Evolutionary conservation across 1,140 invertebrate species (phyloP).

Genomic region (Neomicropteryx cornuta): DNA sequence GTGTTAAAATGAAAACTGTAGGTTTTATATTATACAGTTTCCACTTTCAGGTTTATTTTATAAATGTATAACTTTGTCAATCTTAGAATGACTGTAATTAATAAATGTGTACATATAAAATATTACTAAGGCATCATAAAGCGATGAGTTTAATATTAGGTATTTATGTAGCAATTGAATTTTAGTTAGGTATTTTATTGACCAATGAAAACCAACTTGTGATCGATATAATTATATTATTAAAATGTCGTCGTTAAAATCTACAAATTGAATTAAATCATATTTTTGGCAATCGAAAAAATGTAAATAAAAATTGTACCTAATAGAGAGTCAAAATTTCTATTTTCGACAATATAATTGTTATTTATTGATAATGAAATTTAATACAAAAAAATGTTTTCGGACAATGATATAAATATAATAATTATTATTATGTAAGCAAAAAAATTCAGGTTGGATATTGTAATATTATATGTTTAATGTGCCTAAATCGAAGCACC

Average conservation of each 20-base stretch:
- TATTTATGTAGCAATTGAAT: conserved; percentile 1
- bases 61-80: background rate
- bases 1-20: no score
- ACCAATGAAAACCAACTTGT: conserved; percentile 47
- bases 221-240: conserved; percentile 43
- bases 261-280: conserved; percentile 38
- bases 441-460: no score
- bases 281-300: conserved; percentile 41
- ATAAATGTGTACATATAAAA: conserved; percentile 2
- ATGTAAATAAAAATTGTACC: conserved; percentile 41
- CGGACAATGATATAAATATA: no score
- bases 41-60: background rate
- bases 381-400: no score
- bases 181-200: conserved; percentile 35
- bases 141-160: conserved; percentile 1
- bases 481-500: no score
- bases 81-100: background rate
- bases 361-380: no score
- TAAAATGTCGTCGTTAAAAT: conserved; percentile 40
- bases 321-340: conserved; percentile 42
- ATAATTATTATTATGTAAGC: no score
- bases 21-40: no score
- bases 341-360: conserved; percentile 42
- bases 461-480: no score
- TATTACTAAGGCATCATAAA: background rate